Evolutionary conservation across 2,113 vertebrate species (phyloP).

Genomic region (Lipophrys pholis): DNA sequence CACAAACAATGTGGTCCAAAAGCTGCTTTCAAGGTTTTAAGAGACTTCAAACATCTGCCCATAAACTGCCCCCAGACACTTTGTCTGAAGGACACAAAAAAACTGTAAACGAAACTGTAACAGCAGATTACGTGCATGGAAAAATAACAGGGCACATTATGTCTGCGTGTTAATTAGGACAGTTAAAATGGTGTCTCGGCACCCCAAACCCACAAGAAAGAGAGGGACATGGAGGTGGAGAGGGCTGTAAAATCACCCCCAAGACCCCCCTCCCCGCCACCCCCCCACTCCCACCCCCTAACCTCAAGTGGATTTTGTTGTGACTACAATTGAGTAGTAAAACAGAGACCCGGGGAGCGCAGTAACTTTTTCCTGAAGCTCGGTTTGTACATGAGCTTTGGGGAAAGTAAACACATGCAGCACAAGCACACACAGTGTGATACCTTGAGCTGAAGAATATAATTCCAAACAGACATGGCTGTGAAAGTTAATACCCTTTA

Average conservation of each 20-base stretch:
- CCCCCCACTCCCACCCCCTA: no score
- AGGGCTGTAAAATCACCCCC: conserved; percentile 8
- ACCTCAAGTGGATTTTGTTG: conserved; percentile 38
- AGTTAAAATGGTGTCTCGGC: conserved; percentile 9
- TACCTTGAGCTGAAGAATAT: neutral
- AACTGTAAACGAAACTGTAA: neutral
- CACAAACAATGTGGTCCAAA: conserved; percentile 28
- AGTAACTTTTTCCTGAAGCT: conserved; percentile 55
- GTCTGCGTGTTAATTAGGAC: conserved; percentile 11
- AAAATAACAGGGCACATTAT: conserved; percentile 19
- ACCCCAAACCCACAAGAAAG: conserved; percentile 19
- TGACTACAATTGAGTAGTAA: conserved; percentile 52
- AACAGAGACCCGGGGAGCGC: conserved; percentile 5
- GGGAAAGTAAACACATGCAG: conserved; percentile 7
- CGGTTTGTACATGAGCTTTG: neutral
- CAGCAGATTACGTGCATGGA: conserved; percentile 24
- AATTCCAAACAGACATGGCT: no score
- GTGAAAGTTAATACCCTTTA: no score
- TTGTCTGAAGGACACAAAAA: conserved; percentile 36
- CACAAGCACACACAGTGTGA: conserved; percentile 3
- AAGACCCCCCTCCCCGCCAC: no score
- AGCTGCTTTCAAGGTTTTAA: conserved; percentile 35
- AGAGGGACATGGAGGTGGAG: neutral
- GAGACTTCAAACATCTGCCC: conserved; percentile 53
- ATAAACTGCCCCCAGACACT: conserved; percentile 38